phyloP scores from a whole-genome alignment of 2,888 invertebrate genomes.

The Matsumyia berberina region DNA sequence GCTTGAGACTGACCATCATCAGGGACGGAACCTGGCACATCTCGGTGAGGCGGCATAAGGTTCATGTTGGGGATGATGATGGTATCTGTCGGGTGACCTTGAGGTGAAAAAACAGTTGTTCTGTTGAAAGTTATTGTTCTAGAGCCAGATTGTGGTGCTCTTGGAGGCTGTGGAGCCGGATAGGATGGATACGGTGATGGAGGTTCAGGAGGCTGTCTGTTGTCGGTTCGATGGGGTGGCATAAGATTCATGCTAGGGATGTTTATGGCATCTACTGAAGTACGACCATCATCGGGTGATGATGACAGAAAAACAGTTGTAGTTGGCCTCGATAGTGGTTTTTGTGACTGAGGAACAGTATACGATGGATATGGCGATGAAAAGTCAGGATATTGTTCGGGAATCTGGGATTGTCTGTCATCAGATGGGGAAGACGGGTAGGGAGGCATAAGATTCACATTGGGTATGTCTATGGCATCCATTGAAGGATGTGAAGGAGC shows the following conservation, averaged over 20 bases:
- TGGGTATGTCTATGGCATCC: slow-evolving; percentile 56
- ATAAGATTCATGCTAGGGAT: slow-evolving; percentile 55
- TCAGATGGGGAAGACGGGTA: slow-evolving; percentile 22
- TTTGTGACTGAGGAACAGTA: background rate
- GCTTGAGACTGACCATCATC: background rate
- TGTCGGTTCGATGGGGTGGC: slow-evolving; percentile 57
- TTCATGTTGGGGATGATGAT: slow-evolving; percentile 25
- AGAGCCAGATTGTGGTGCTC: background rate
- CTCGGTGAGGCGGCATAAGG: slow-evolving; percentile 44
- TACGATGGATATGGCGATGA: slow-evolving; percentile 17
- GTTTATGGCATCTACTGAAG: slow-evolving; percentile 45
- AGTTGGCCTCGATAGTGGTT: background rate
- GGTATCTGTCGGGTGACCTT: slow-evolving; percentile 7
- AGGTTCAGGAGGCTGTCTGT: slow-evolving; percentile 29
- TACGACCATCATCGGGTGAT: background rate
- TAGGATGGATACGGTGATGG: slow-evolving; percentile 39
- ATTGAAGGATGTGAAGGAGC: slow-evolving; percentile 38
- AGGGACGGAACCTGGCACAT: background rate
- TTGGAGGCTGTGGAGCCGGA: slow-evolving; percentile 12
- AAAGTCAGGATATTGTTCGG: slow-evolving; percentile 35
- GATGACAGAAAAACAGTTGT: background rate
- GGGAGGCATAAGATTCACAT: slow-evolving; percentile 59
- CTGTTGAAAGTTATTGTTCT: background rate
- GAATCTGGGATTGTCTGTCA: slow-evolving; percentile 39
- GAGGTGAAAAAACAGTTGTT: slow-evolving; percentile 5